Evolutionary conservation across 2,113 vertebrate species (phyloP), one percentile per base, ranked within the genome.

Genomic region (Eurystomus gularis): DNA sequence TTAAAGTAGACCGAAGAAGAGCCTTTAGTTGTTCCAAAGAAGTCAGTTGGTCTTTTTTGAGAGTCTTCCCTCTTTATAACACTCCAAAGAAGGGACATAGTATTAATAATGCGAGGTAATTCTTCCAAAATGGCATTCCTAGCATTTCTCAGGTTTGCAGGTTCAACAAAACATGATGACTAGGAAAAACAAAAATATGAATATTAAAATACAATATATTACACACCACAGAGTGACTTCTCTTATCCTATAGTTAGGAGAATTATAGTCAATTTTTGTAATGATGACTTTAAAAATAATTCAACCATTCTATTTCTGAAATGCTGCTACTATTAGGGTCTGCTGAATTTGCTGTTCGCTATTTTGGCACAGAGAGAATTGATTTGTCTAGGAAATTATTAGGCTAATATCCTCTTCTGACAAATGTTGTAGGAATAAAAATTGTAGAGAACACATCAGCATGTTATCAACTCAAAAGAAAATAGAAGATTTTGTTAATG

Each of bases 1-100:
- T 98, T 99, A 58, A 99, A 99, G 96, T 99, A 99, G 64, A 99
- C 98, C 0, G 99, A 99, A 71, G 98, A 98, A 23, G 98, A 98
- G 54, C 98, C 98, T 87, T 98, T 98, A 17, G 95, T 98, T 95
- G 97, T 97, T 72, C 98, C 98, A 66, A 98, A 98, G 73, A 98
- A 94, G 61, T 99, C 99, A 17, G 97, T 86, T 6, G 98, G 96
- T 48, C 98, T 98, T 91, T 96, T 98, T 28, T 99, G 98, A 52
- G 91, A 65, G 81, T 99, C 99, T 79, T 99, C 99, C 76, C 94
- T 98, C 73, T 96, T 98, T 58, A 99, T 97, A 58, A 99, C 97
- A 1, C 97, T 98, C 99, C 99, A 99, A 17, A 99, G 97, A 51
- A 99, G 98, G 6, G 98, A 98, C 98, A 99, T 98, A 61, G 98